A percentile compares a stretch with the other conserved stretches of the same genome.
These are phyloP conservation scores for Heteronetta atricapilla DNA, from an alignment of 2,113 vertebrate genomes.

Conservation along the genomic window DNA sequence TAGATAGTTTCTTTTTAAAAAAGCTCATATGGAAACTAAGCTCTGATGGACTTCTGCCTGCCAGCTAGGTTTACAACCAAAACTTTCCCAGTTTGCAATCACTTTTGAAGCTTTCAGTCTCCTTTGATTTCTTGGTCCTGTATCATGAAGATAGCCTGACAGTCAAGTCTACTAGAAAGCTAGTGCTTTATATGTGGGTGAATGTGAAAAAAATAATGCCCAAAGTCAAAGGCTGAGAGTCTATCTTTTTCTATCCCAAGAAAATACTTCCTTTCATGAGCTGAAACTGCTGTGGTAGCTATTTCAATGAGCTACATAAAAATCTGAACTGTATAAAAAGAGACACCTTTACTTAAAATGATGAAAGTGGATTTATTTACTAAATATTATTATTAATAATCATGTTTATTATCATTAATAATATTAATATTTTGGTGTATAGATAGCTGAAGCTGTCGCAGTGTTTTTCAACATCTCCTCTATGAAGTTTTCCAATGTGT, in stretches of 20 bases:
- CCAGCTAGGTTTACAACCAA: not conserved
- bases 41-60: not conserved
- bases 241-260: not conserved
- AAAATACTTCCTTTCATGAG: not conserved
- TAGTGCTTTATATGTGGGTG: not conserved
- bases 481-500: not conserved
- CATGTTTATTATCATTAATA: not conserved
- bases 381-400: not conserved
- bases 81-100: not conserved
- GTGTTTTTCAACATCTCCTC: not conserved
- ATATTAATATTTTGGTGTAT: not conserved
- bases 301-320: not conserved
- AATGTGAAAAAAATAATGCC: not conserved
- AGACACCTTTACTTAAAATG: not conserved
- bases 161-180: not conserved
- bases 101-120: not conserved
- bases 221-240: not conserved
- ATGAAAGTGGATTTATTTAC: not conserved
- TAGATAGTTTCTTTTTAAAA: not conserved
- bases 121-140: not conserved
- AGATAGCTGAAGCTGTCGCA: not conserved
- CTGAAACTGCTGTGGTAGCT: not conserved
- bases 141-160: not conserved
- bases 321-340: not conserved
- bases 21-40: not conserved